phyloP scores from a whole-genome alignment of 2,797 vertebrate genomes.

The Borostomias antarcticus region DNA sequence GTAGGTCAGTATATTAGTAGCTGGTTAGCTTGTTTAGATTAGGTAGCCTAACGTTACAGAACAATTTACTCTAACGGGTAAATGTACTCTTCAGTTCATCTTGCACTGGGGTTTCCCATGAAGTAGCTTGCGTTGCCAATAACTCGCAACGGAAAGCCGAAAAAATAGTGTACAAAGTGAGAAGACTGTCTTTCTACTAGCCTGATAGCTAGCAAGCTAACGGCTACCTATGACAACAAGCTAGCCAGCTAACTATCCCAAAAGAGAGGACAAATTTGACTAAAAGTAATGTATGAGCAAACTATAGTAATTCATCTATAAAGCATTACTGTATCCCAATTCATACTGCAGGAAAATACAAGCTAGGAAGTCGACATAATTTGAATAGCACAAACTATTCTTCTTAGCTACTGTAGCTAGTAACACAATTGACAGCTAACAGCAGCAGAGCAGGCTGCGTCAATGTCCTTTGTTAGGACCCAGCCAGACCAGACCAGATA shows the following conservation, averaged over 20 bases:
- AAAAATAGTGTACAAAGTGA: neutral
- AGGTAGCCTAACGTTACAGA: neutral
- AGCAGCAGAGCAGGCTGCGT: neutral
- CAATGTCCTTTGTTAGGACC: conserved; percentile 48
- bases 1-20: conserved; percentile 2
- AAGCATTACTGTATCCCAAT: neutral
- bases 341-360: neutral
- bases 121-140: neutral
- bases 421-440: conserved; percentile 6
- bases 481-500: neutral
- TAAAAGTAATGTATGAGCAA: neutral
- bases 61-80: neutral
- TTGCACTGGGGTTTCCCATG: neutral
- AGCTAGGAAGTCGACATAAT: neutral
- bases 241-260: neutral
- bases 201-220: neutral
- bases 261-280: conserved; percentile 10
- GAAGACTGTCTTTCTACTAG: neutral
- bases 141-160: neutral
- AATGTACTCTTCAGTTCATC: neutral
- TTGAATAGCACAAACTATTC: neutral
- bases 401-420: conserved; percentile 12
- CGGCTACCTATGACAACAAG: neutral
- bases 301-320: conserved; percentile 7
- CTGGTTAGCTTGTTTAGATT: conserved; percentile 3